A percentile compares a stretch with the other conserved stretches of the same genome.
Evolutionary conservation across 2,888 invertebrate species (phyloP).

Genomic region (Meiosimyza decipiens): DNA sequence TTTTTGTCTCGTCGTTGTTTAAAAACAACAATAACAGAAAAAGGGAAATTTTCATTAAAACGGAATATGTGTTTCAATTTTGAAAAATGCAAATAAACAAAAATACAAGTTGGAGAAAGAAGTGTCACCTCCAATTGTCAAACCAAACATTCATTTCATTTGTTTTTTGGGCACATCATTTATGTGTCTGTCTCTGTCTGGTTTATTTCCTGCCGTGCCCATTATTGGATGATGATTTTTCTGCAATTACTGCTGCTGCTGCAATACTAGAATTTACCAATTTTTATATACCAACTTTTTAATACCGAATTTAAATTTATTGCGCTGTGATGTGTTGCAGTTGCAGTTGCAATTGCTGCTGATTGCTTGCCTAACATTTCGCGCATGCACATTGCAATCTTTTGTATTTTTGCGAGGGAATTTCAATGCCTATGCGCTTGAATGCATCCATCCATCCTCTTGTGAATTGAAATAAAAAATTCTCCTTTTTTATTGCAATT

Average conservation of each 20-base stretch:
- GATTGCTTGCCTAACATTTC: constrained; percentile 20
- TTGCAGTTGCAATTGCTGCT: constrained; percentile 15
- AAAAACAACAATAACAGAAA: constrained; percentile 20
- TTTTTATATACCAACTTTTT: constrained; percentile 30
- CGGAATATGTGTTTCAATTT: constrained; percentile 1
- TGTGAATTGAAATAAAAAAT: constrained; percentile 50
- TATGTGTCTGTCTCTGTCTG: constrained; percentile 49
- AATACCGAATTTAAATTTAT: constrained; percentile 30
- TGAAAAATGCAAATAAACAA: constrained; percentile 24
- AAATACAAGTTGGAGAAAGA: constrained; percentile 10
- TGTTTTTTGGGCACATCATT: constrained; percentile 42
- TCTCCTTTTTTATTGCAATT: constrained; percentile 56
- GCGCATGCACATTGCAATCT: constrained; percentile 30
- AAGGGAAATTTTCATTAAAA: constrained; percentile 28
- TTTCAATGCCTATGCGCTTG: constrained; percentile 45
- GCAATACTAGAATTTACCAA: constrained; percentile 28
- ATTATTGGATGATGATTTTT: constrained; percentile 45
- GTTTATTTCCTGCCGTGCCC: constrained; percentile 61
- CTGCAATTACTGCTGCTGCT: constrained; percentile 23
- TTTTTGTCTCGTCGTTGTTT: constrained; percentile 42
- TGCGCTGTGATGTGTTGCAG: constrained; percentile 41
- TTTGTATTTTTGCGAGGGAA: constrained; percentile 38
- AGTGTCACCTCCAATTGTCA: constrained; percentile 29
- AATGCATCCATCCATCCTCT: constrained; percentile 35
- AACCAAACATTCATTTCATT: constrained; percentile 16